Conservation (phyloP, 2,888 invertebrate genomes). For the Drosophila limbata region DNA sequence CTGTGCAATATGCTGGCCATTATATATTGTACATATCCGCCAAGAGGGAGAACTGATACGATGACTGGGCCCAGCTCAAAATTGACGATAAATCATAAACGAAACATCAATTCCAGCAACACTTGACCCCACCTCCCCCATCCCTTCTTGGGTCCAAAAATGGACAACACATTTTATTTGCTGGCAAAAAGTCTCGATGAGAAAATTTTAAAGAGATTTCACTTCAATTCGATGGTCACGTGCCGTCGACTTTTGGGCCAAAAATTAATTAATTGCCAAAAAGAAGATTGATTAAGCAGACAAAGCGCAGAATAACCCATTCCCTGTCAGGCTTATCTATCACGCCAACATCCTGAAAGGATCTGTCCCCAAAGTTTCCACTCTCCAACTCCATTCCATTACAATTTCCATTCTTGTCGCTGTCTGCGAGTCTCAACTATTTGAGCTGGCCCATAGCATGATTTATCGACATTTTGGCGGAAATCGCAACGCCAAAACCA, state of each 20-base stretch:
- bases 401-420: conserved; percentile 27
- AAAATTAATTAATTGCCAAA: conserved; percentile 78
- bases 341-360: conserved; percentile 67
- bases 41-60: conserved; percentile 36
- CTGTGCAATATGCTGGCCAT: conserved; percentile 79
- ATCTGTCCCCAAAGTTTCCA: conserved; percentile 30
- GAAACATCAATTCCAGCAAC: conserved; percentile 85
- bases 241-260: conserved; percentile 44
- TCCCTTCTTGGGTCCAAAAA: conserved; percentile 44
- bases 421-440: conserved; percentile 48
- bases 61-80: conserved; percentile 67
- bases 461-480: conserved; percentile 78
- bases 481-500: conserved; percentile 73
- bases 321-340: conserved; percentile 66
- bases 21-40: conserved; percentile 30
- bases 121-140: conserved; percentile 82
- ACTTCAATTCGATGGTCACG: conserved; percentile 53
- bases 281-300: conserved; percentile 72
- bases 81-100: conserved; percentile 85
- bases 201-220: conserved; percentile 25
- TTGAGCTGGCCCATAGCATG: conserved; percentile 45
- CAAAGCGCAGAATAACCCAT: conserved; percentile 61
- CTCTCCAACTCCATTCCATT: not conserved
- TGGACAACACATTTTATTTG: conserved; percentile 23
- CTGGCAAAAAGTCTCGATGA: not conserved